phyloP scores from a whole-genome alignment of 2,113 vertebrate species.

The Silurus glanis region DNA sequence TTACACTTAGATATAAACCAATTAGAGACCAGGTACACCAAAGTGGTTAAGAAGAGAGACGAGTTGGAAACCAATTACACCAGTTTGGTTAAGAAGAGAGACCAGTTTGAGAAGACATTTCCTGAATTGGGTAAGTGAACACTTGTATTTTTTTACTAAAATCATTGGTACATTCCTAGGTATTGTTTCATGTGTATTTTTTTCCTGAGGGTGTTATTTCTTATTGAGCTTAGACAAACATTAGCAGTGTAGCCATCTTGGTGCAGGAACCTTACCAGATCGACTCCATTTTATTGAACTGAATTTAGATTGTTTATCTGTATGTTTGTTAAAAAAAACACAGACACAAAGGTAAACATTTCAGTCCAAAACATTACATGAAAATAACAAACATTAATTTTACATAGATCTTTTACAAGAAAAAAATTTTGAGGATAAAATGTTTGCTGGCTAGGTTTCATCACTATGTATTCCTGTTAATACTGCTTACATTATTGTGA shows the following conservation, averaged over 20 bases:
- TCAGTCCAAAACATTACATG: too few species aligned
- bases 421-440: too few species aligned
- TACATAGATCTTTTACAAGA: too few species aligned
- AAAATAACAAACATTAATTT: too few species aligned
- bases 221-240: neutral
- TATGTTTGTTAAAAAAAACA: too few species aligned
- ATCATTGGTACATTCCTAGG: neutral
- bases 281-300: neutral
- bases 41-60: neutral
- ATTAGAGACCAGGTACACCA: neutral
- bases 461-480: too few species aligned
- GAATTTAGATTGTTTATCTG: neutral
- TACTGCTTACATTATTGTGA: too few species aligned
- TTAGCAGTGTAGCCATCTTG: neutral
- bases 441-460: too few species aligned
- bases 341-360: too few species aligned
- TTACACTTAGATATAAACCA: neutral
- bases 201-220: neutral
- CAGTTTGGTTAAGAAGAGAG: neutral
- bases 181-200: neutral
- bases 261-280: neutral
- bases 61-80: neutral
- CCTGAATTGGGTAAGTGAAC: neutral
- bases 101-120: neutral
- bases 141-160: neutral